A percentile compares a stretch with the other conserved stretches of the same genome.
phyloP scores from a whole-genome alignment of 2,888 invertebrate genomes.

The Spisula subtruncata region DNA sequence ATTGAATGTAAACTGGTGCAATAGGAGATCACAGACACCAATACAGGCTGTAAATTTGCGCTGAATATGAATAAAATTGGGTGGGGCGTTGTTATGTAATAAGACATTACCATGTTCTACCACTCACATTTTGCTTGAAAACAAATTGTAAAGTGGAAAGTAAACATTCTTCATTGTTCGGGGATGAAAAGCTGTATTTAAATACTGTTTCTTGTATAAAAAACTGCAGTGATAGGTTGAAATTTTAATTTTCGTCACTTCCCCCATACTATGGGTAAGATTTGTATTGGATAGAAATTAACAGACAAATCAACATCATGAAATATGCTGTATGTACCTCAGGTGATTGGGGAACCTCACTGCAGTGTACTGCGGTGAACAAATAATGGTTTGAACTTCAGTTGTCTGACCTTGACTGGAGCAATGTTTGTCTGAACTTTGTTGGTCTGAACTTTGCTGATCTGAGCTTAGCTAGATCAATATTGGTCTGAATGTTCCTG shows the following conservation, averaged over 20 bases:
- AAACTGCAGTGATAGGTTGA: not conserved
- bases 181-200: not conserved
- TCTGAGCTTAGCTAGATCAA: too few relatives aligned
- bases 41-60: not conserved
- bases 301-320: not conserved
- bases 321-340: not conserved
- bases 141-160: not conserved
- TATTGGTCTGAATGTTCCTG: too few relatives aligned
- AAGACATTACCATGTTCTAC: not conserved
- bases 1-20: not conserved
- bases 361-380: too few relatives aligned
- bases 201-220: not conserved
- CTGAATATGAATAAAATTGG: slow-evolving; percentile 18
- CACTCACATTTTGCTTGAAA: slow-evolving; percentile 6
- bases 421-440: not conserved
- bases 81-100: not conserved
- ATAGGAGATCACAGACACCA: not conserved
- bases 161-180: not conserved
- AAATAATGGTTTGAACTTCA: too few relatives aligned
- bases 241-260: not conserved
- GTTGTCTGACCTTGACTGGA: not conserved
- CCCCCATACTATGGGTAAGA: not conserved
- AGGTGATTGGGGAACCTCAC: too few relatives aligned
- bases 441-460: too few relatives aligned
- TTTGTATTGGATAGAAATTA: slow-evolving; percentile 7